These are phyloP conservation scores for Melanaphis sacchari DNA, from an alignment of 1,140 invertebrate genomes.

Conservation along the genomic window DNA sequence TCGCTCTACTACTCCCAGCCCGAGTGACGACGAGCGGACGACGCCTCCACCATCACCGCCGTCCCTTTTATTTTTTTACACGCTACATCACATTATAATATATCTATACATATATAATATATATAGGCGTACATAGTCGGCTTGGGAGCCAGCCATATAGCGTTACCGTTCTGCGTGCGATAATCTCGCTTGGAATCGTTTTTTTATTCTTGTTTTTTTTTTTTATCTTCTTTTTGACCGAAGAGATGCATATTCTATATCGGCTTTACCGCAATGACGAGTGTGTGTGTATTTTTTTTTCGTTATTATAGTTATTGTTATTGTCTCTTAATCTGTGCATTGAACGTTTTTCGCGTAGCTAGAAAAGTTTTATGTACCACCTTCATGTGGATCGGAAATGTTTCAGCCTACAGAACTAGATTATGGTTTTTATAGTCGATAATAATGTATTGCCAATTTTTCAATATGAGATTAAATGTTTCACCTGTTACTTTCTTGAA, in stretches of 20 bases:
- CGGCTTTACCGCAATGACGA: background rate
- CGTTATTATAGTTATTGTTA: background rate
- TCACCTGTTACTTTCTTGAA: background rate
- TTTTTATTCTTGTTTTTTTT: background rate
- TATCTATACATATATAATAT: background rate
- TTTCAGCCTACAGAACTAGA: background rate
- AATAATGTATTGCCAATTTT: background rate
- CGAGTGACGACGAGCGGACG: background rate
- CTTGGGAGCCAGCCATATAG: background rate
- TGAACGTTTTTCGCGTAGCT: background rate
- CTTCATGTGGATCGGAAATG: background rate
- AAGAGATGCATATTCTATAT: background rate
- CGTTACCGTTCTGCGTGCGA: background rate
- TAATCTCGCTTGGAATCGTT: background rate
- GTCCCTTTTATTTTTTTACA: background rate
- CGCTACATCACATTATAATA: background rate
- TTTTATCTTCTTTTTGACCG: background rate
- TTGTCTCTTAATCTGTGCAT: background rate
- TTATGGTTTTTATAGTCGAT: background rate
- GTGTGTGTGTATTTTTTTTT: background rate
- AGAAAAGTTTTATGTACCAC: background rate
- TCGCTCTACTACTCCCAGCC: background rate
- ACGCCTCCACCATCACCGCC: background rate
- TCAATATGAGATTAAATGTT: background rate
- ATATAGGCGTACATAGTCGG: background rate